Evolutionary conservation across 1,140 invertebrate species (phyloP).

Genomic region (Heliothis subflexa): DNA sequence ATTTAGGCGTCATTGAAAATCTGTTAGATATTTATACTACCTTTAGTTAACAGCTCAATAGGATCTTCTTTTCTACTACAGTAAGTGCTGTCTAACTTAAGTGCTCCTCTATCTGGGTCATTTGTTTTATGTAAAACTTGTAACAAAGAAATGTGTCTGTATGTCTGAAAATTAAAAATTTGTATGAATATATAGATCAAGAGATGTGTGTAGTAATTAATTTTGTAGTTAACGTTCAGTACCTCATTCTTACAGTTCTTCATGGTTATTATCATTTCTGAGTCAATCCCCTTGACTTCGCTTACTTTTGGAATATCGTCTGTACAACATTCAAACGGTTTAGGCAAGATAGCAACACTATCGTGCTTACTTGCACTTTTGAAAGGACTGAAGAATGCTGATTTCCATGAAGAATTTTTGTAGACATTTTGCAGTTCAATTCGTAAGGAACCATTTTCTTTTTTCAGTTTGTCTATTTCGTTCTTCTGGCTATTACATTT

Average conservation of each 20-base stretch:
- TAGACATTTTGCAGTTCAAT: conserved; percentile 62
- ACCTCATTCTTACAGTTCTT: conserved; percentile 78
- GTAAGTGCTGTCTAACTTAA: conserved; percentile 46
- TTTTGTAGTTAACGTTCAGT: neutral
- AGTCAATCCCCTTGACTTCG: conserved; percentile 63
- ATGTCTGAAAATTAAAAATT: conserved; percentile 64
- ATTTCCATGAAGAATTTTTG: conserved; percentile 48
- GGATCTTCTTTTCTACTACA: conserved; percentile 67
- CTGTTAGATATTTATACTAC: conserved; percentile 51
- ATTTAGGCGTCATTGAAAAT: neutral
- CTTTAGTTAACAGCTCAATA: conserved; percentile 71
- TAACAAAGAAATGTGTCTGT: conserved; percentile 70
- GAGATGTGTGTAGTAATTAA: too few species aligned
- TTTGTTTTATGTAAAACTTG: conserved; percentile 81
- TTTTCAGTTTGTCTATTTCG: conserved; percentile 69
- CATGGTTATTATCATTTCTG: conserved; percentile 81
- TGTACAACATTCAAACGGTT: conserved; percentile 57
- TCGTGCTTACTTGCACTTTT: neutral
- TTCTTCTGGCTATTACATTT: conserved; percentile 58
- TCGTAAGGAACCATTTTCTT: conserved; percentile 69
- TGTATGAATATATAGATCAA: neutral
- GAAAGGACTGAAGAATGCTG: neutral
- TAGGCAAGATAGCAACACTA: conserved; percentile 43
- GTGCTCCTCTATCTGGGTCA: conserved; percentile 47
- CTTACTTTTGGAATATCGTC: conserved; percentile 51